These are phyloP conservation scores for Chamaea fasciata DNA, from an alignment of 2,113 vertebrate species.

Conservation along the genomic window DNA sequence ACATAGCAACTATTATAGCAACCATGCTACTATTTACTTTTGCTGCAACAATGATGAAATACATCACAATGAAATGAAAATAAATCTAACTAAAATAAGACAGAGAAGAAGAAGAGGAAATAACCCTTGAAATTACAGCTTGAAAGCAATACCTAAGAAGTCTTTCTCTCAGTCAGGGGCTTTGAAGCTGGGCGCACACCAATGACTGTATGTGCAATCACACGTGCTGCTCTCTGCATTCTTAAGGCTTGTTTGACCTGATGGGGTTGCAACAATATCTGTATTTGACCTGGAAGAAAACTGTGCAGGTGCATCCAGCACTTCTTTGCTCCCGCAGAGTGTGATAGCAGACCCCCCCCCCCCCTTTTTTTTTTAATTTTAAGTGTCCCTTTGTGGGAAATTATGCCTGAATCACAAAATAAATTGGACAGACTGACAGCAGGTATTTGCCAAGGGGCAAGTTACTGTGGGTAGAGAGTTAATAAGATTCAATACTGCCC, in stretches of 20 bases:
- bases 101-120: background rate
- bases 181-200: background rate
- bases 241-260: background rate
- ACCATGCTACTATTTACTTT: background rate
- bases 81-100: background rate
- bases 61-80: background rate
- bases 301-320: background rate
- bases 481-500: background rate
- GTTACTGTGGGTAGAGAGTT: background rate
- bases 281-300: background rate
- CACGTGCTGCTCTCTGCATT: fast-evolving
- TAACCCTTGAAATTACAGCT: background rate
- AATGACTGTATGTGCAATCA: background rate
- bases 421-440: background rate
- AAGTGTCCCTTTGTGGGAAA: background rate
- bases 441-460: background rate
- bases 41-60: background rate
- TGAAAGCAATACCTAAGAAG: background rate
- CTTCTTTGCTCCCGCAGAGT: background rate
- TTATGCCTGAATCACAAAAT: background rate
- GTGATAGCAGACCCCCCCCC: background rate
- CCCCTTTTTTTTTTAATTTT: background rate
- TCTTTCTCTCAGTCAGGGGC: background rate
- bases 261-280: background rate
- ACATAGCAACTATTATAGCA: background rate